These are phyloP conservation scores for Drosophila melanogaster DNA, from an alignment of 1,140 invertebrate species.

Conservation along the genomic window DNA sequence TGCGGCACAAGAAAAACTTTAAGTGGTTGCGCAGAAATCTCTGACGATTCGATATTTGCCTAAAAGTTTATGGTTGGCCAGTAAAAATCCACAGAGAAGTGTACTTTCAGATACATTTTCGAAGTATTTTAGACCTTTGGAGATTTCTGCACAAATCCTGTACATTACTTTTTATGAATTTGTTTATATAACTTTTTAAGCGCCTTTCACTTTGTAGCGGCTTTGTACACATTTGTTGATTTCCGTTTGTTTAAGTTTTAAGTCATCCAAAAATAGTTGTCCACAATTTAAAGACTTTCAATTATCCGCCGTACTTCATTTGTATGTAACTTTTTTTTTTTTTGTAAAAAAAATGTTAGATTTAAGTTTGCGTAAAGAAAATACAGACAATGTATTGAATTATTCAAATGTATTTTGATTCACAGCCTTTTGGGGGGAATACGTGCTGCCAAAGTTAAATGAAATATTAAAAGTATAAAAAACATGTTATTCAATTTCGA, in stretches of 20 bases:
- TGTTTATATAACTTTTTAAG: constrained; percentile 14
- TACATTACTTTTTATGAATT: constrained; percentile 1
- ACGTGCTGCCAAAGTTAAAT: background rate
- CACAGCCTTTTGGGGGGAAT: background rate
- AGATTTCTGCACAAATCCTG: background rate
- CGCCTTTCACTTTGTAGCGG: constrained; percentile 1
- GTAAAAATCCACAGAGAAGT: background rate
- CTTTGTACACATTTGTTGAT: constrained; percentile 3
- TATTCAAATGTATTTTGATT: background rate
- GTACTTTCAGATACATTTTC: background rate
- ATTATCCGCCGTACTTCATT: constrained; percentile 3
- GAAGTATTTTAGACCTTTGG: background rate
- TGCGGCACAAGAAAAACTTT: background rate
- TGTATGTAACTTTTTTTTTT: constrained; percentile 7
- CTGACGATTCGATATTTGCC: background rate
- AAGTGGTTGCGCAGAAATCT: background rate
- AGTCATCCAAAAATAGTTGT: constrained; percentile 2
- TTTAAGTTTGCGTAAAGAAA: constrained; percentile 11
- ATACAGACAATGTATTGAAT: constrained; percentile 12
- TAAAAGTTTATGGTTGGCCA: background rate
- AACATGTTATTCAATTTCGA: too few species aligned
- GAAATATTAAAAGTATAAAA: background rate
- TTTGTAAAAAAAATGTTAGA: constrained; percentile 10
- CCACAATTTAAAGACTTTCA: background rate
- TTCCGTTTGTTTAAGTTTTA: constrained; percentile 21